phyloP scores from a whole-genome alignment of 2,888 invertebrate genomes.

The Troides helena region DNA sequence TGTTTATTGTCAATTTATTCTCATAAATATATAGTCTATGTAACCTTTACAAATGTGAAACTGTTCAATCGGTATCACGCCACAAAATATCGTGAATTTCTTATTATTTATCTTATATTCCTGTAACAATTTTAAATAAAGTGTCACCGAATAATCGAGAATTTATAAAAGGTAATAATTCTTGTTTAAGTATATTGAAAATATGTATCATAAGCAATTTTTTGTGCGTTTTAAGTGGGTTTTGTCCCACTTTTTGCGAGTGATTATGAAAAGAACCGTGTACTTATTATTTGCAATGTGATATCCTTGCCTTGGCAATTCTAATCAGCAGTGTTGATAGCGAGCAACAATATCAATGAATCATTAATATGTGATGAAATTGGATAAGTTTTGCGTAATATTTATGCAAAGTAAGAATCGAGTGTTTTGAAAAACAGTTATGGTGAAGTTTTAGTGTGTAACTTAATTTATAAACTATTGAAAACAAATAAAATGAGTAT shows the following conservation, averaged over 20 bases:
- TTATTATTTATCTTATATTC: background rate
- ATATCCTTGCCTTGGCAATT: constrained; percentile 3
- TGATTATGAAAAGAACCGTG: constrained; percentile 15
- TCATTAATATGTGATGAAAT: too few species aligned
- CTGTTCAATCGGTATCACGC: constrained; percentile 15
- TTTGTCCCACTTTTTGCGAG: constrained; percentile 25
- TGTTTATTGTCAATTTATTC: constrained; percentile 1
- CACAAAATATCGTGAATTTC: constrained; percentile 17
- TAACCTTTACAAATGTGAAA: constrained; percentile 15
- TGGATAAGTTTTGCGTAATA: too few species aligned
- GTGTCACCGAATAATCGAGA: background rate
- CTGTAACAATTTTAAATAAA: background rate
- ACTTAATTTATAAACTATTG: background rate
- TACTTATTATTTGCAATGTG: constrained; percentile 9
- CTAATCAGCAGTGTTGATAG: constrained; percentile 3
- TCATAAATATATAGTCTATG: background rate
- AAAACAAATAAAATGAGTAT: too few species aligned
- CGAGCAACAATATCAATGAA: too few species aligned
- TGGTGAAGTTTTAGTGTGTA: too few species aligned
- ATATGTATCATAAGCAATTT: background rate
- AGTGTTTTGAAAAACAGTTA: too few species aligned
- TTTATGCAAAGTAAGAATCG: too few species aligned
- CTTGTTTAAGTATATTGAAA: background rate
- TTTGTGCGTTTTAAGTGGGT: constrained; percentile 4
- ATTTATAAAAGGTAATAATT: constrained; percentile 6